Conservation (phyloP, 2,113 vertebrate species). For the Lepus americanus region DNA sequence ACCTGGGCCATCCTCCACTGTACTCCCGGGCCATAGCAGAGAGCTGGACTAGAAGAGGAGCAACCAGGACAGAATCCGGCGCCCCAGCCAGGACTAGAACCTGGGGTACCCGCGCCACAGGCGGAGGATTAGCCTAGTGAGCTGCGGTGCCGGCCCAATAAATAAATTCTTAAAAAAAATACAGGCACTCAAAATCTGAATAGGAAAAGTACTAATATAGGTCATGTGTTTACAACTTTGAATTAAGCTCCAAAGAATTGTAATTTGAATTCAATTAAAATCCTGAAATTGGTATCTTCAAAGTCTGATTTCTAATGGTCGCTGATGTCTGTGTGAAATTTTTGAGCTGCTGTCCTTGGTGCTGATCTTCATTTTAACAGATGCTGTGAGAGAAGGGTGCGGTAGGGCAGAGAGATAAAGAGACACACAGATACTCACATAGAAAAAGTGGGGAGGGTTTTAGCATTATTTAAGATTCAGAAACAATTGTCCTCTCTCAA, state of each 20-base stretch:
- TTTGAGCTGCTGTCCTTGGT: conserved; percentile 73
- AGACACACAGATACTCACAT: accelerated
- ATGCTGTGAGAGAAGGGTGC: neutral
- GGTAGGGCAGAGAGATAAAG: accelerated
- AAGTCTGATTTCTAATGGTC: conserved; percentile 51
- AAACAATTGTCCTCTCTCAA: neutral
- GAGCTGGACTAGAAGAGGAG: too few relatives aligned
- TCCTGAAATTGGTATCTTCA: conserved; percentile 59
- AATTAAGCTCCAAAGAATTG: conserved; percentile 66
- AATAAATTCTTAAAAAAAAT: neutral
- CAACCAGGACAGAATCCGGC: too few relatives aligned
- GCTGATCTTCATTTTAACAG: conserved; percentile 46
- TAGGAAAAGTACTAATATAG: conserved; percentile 54
- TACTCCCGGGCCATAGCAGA: too few relatives aligned
- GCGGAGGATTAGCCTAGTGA: too few relatives aligned
- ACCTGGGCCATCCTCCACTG: too few relatives aligned
- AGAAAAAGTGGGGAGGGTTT: neutral
- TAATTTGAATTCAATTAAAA: conserved; percentile 71
- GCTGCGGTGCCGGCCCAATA: too few relatives aligned
- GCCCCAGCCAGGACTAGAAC: too few relatives aligned
- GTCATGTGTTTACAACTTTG: conserved; percentile 69
- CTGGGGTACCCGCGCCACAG: too few relatives aligned
- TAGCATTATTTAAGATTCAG: neutral
- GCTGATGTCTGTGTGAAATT: neutral
- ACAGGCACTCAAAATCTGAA: conserved; percentile 62